Base-by-base conservation (phyloP, 2,113 vertebrate genomes). In the Tenebrosternarchus preto region DNA sequence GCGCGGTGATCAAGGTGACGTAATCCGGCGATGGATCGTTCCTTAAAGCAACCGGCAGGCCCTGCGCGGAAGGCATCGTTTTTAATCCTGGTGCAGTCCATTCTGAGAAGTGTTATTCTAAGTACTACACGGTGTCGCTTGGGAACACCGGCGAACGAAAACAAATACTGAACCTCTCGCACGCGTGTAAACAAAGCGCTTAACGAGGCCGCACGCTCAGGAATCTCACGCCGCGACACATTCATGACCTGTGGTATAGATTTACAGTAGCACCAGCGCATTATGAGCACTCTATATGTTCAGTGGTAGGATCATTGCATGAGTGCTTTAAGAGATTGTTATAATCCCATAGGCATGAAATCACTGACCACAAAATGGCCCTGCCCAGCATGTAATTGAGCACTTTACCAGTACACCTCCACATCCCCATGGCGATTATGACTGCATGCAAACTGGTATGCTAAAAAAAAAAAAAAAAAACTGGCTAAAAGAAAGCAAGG, bases 371-470 rank as follows among this genome's bases (percentile, higher is more conserved):
- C 24, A 76, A 81, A 83, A 85, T 33, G 57, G 76, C 39, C n/a
- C 73, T 81, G 59, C 29, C 78, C 72, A 78, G 33, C 84, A 61
- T 78, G 84, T 85, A 85, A 83, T 83, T 83, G 81, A 80, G 70
- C 81, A 75, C 70, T 83, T 83, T 68, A 77, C 83, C 74, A 72
- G 63, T 78, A 31, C 56, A 70, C 46, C 43, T 50, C 43, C 68
- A 70, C 33, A 64, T 80, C 57, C 70, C 39, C 57, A 22, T 75
- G 66, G 71, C 61, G 66, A 60, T 83, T 83, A 84, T 74, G 68
- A 70, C 24, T 4, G 63, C n/a, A 46, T 67, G 50, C 46, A 53
- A 50, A 16, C 24, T 71, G 36, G 72, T 16, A 33, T 39, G 64
- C 25, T 19, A 68, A 77, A 36, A 50, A 61, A 19, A n/a, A 59